phyloP scores from a whole-genome alignment of 1,140 invertebrate species.

The Colletes gigas region DNA sequence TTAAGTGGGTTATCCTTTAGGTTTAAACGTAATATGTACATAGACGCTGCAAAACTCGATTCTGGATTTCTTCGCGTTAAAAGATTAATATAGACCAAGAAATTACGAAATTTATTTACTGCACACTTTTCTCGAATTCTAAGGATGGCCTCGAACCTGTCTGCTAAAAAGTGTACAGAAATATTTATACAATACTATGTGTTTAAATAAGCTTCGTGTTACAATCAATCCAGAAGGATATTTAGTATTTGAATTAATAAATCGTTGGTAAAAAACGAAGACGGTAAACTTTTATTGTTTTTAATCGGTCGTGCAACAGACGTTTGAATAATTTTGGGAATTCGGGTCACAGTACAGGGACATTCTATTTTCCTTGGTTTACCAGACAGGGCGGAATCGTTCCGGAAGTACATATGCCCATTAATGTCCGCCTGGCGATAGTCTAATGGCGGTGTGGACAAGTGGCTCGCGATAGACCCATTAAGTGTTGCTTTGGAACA shows the following conservation, averaged over 20 bases:
- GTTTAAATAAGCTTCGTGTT: too few species aligned
- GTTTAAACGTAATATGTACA: background rate
- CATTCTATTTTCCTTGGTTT: slow-evolving; percentile 9
- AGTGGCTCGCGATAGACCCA: slow-evolving; percentile 53
- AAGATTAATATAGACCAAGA: background rate
- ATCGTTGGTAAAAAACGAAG: too few species aligned
- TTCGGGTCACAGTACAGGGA: slow-evolving; percentile 28
- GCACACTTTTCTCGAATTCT: too few species aligned
- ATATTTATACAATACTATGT: too few species aligned
- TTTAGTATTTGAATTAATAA: too few species aligned
- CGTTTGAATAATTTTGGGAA: slow-evolving; percentile 10
- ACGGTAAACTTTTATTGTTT: background rate
- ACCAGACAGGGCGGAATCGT: slow-evolving; percentile 17
- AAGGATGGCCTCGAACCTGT: too few species aligned
- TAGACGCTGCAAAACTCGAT: too few species aligned
- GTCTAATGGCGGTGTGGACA: slow-evolving; percentile 11
- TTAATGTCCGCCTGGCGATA: slow-evolving; percentile 48
- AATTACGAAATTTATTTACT: background rate
- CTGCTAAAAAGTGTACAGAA: too few species aligned
- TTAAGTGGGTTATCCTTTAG: slow-evolving; percentile 14
- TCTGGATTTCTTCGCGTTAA: background rate
- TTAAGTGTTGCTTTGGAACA: slow-evolving; percentile 35
- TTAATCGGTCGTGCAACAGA: background rate
- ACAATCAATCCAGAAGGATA: too few species aligned
- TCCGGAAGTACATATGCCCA: slow-evolving; percentile 44